Conservation (phyloP, 2,797 vertebrate genomes). For the Leucoraja ocellata region DNA sequence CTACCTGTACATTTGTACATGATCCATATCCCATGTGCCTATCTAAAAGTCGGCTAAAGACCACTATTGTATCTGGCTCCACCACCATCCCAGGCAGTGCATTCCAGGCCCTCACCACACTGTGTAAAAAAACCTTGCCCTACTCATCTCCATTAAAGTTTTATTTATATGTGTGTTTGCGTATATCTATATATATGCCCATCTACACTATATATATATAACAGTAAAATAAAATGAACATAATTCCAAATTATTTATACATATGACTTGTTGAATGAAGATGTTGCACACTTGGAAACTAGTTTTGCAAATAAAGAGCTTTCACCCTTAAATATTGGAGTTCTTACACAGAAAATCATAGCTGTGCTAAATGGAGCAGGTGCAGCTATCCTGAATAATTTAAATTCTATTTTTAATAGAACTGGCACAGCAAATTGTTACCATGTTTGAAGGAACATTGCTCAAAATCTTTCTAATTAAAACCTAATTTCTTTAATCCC, state of each 20-base stretch:
- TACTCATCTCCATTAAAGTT: too few species aligned
- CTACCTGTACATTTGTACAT: too few species aligned
- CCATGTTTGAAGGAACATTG: neutral
- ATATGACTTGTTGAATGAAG: neutral
- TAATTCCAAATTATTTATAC: neutral
- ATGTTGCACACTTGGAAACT: neutral
- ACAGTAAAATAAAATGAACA: neutral
- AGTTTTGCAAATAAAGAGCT: neutral
- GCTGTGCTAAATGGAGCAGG: neutral
- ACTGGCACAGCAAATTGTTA: neutral
- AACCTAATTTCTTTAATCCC: conserved; percentile 13
- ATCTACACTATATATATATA: too few species aligned
- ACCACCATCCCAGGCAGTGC: too few species aligned
- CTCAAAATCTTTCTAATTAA: neutral
- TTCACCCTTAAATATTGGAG: neutral
- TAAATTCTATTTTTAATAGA: neutral
- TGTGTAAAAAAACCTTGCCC: too few species aligned
- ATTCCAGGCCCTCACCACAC: too few species aligned
- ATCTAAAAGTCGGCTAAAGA: too few species aligned
- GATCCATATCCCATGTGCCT: too few species aligned
- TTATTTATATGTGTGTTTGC: too few species aligned
- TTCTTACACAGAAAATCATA: neutral
- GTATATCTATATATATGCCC: too few species aligned
- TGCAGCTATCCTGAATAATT: neutral
- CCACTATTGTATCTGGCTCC: too few species aligned